A percentile compares a stretch with the other conserved stretches of the same genome.
Evolutionary conservation across 2,797 vertebrate genomes (phyloP).

Genomic region (Molothrus aeneus): DNA sequence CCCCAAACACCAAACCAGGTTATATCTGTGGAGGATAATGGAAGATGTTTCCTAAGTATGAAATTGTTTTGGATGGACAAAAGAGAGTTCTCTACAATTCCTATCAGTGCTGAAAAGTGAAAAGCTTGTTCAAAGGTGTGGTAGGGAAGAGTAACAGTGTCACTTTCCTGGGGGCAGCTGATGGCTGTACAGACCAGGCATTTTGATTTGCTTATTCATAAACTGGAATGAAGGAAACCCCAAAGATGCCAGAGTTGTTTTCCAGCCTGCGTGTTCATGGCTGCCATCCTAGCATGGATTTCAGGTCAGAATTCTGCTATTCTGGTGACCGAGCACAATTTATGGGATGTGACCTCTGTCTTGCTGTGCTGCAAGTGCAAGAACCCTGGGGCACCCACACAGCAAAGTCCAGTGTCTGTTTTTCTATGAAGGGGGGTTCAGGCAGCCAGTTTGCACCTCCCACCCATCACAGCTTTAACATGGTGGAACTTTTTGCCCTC

Average conservation of each 20-base stretch:
- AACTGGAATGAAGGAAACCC: neutral
- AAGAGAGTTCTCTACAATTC: neutral
- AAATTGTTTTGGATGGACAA: neutral
- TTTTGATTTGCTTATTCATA: neutral
- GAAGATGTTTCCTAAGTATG: neutral
- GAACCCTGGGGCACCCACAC: neutral
- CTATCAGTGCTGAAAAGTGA: neutral
- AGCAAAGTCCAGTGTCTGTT: fast-evolving
- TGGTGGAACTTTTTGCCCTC: neutral
- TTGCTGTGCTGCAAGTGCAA: neutral
- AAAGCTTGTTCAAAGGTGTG: neutral
- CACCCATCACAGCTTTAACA: neutral
- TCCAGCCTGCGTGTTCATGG: neutral
- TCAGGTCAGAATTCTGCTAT: neutral
- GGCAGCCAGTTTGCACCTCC: neutral
- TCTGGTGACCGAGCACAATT: neutral
- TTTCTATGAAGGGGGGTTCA: neutral
- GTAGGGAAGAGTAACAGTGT: neutral
- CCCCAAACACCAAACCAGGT: neutral
- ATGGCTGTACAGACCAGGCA: neutral
- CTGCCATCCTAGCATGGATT: neutral
- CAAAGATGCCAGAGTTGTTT: neutral
- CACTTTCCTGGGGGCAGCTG: neutral
- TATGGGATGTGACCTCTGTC: neutral
- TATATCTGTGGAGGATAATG: neutral